Percentiles rank a stretch among this genome's conserved stretches.
Conservation (phyloP, 1,140 invertebrate genomes). For the Pemphigus obesinymphae region DNA sequence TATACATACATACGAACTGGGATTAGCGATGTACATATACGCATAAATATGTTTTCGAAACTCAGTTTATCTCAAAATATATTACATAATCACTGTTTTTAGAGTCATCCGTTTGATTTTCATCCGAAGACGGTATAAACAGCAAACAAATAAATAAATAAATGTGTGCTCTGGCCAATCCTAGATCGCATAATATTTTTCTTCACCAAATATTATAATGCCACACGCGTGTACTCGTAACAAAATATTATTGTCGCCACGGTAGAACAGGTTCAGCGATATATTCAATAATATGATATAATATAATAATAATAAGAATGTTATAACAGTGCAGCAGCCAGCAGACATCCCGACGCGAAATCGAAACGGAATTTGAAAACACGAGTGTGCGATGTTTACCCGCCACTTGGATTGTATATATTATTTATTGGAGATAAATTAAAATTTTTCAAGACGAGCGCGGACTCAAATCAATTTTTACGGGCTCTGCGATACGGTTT, state of each 20-base stretch:
- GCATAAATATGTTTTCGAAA: too few species aligned
- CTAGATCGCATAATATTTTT: constrained; percentile 6
- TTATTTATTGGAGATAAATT: background rate
- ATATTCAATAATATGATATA: background rate
- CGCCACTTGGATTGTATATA: background rate
- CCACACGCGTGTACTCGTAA: background rate
- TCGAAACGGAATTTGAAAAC: background rate
- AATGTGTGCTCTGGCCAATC: background rate
- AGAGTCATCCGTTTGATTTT: too few species aligned
- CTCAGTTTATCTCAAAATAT: too few species aligned
- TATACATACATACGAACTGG: too few species aligned
- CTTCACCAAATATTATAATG: background rate
- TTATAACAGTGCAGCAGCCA: background rate
- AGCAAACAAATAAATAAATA: too few species aligned
- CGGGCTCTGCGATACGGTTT: background rate
- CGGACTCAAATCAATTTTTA: background rate
- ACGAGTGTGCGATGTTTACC: background rate
- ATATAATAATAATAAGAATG: too few species aligned
- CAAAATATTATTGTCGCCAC: background rate
- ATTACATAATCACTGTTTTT: too few species aligned
- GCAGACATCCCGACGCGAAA: background rate
- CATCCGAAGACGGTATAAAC: too few species aligned
- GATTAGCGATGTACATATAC: background rate
- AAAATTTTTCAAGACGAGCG: background rate
- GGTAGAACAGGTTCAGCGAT: background rate